Conservation (phyloP, 2,888 invertebrate species). For the Aquatica leii region DNA sequence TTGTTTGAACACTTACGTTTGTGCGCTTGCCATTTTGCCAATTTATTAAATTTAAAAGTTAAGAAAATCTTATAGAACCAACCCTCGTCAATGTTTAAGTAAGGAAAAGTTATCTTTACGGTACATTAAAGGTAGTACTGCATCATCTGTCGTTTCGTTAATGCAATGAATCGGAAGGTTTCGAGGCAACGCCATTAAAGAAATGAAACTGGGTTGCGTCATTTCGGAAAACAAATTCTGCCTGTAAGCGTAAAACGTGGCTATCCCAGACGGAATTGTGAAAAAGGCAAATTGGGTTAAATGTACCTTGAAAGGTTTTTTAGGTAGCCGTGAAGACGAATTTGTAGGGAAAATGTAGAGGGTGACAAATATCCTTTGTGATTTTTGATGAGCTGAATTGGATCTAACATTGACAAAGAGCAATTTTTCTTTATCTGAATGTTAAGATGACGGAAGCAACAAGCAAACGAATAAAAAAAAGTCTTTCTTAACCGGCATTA, state of each 20-base stretch:
- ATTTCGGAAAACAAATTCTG: conserved; percentile 33
- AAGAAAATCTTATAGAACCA: not conserved
- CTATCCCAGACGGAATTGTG: conserved; percentile 39
- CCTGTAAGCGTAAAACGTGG: conserved; percentile 39
- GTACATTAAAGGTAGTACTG: conserved; percentile 32
- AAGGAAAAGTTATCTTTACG: conserved; percentile 31
- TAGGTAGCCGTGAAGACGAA: conserved; percentile 38
- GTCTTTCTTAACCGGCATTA: conserved; percentile 9
- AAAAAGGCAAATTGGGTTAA: conserved; percentile 44
- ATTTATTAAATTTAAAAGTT: too few species aligned
- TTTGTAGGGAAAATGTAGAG: conserved; percentile 30
- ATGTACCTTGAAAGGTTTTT: conserved; percentile 41
- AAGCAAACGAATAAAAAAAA: conserved; percentile 14
- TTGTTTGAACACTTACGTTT: too few species aligned
- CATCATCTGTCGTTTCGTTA: conserved; percentile 35
- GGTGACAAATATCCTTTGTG: conserved; percentile 39
- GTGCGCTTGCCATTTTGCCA: too few species aligned
- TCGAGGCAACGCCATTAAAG: conserved; percentile 32
- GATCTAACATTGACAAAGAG: conserved; percentile 31
- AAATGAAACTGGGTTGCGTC: conserved; percentile 32
- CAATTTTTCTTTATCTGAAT: conserved; percentile 17
- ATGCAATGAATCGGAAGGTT: conserved; percentile 38
- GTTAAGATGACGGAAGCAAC: conserved; percentile 27
- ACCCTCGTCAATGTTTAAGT: conserved; percentile 25
- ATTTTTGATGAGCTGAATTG: conserved; percentile 35